Conservation (phyloP, 2,888 invertebrate genomes). For the Hemaris fuciformis region DNA sequence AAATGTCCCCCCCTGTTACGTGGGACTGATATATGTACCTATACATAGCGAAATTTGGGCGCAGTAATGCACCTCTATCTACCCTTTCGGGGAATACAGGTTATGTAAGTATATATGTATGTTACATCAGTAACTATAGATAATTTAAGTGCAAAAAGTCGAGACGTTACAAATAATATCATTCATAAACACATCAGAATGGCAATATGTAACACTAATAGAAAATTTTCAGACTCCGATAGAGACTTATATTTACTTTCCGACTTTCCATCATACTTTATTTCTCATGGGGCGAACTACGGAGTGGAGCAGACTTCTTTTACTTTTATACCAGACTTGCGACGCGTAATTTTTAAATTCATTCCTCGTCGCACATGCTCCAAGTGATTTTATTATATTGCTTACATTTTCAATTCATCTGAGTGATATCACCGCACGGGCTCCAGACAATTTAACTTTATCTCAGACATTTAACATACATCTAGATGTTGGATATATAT, state of each 20-base stretch:
- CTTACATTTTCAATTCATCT: conserved; percentile 5
- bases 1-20: no score
- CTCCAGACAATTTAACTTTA: neutral
- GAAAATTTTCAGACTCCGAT: neutral
- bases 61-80: no score
- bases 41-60: no score
- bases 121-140: no score
- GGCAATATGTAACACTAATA: neutral
- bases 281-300: conserved; percentile 1
- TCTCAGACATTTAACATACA: neutral
- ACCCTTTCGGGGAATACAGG: no score
- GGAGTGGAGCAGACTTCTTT: neutral
- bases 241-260: conserved; percentile 3
- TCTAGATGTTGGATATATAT: neutral
- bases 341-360: conserved; percentile 5
- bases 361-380: neutral
- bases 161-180: neutral
- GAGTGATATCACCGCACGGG: neutral
- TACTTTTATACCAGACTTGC: conserved; percentile 6
- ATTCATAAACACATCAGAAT: neutral
- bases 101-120: no score
- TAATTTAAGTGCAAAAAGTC: neutral
- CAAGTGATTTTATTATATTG: conserved; percentile 10
- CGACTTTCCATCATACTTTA: conserved; percentile 8
- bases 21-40: no score